phyloP scores from a whole-genome alignment of 2,888 invertebrate genomes.

The Chironomus riparius region DNA sequence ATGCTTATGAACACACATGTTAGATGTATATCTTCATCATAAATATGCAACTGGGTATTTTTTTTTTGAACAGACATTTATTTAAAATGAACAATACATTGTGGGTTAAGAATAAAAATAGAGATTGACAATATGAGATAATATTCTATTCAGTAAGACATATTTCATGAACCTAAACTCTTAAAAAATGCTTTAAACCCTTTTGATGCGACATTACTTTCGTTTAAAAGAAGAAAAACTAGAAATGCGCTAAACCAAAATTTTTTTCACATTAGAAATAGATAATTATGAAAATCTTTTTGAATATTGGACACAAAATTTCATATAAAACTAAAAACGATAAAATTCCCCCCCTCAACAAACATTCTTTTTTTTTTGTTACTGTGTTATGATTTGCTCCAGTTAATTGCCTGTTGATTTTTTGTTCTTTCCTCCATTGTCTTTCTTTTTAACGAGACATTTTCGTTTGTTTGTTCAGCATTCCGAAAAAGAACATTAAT shows the following conservation, averaged over 20 bases:
- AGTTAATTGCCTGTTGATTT: constrained; percentile 22
- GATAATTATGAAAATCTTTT: neutral
- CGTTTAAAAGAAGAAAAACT: neutral
- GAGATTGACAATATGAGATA: neutral
- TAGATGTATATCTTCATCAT: neutral
- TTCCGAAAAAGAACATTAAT: too few species aligned
- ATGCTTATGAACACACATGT: neutral
- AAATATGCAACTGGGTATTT: constrained; percentile 24
- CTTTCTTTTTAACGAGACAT: neutral
- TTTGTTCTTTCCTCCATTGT: neutral
- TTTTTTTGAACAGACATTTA: neutral
- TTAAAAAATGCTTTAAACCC: neutral
- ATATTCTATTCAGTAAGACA: neutral
- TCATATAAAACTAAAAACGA: neutral
- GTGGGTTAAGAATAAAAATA: neutral
- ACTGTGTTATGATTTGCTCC: constrained; percentile 5
- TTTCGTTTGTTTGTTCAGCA: neutral
- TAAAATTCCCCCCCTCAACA: neutral
- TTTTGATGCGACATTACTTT: neutral
- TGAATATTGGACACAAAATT: constrained; percentile 28
- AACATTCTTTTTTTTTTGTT: neutral
- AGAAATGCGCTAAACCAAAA: neutral
- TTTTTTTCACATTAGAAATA: neutral
- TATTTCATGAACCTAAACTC: neutral
- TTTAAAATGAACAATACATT: neutral